phyloP scores from a whole-genome alignment of 2,888 invertebrate species.

The Catocala sponsa region DNA sequence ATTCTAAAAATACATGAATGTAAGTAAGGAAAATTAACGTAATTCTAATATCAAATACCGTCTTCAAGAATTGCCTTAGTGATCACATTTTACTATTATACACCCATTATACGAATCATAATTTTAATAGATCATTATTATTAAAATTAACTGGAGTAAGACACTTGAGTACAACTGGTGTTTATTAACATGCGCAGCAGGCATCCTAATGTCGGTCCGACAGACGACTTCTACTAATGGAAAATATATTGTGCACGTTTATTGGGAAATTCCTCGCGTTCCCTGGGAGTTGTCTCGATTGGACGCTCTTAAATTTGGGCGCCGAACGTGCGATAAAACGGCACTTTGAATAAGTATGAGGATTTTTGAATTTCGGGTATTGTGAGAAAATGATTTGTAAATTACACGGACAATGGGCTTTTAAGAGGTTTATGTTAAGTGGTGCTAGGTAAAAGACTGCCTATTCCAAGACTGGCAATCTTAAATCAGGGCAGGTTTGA shows the following conservation, averaged over 20 bases:
- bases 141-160: slow-evolving; percentile 25
- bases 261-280: slow-evolving; percentile 61
- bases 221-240: slow-evolving; percentile 50
- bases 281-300: slow-evolving; percentile 53
- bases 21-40: too few species aligned
- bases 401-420: slow-evolving; percentile 13
- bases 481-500: too few species aligned
- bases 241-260: slow-evolving; percentile 63
- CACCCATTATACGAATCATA: too few species aligned
- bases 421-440: background rate
- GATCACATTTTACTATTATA: too few species aligned
- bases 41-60: too few species aligned
- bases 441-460: background rate
- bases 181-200: slow-evolving; percentile 48
- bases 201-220: slow-evolving; percentile 21
- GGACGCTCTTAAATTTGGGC: slow-evolving; percentile 29
- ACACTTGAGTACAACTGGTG: slow-evolving; percentile 29
- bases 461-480: too few species aligned
- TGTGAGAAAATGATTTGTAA: slow-evolving; percentile 21
- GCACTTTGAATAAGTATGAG: slow-evolving; percentile 30
- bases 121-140: background rate
- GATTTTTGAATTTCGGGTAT: slow-evolving; percentile 11
- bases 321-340: slow-evolving; percentile 38
- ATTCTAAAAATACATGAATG: too few species aligned
- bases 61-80: too few species aligned